A percentile compares a stretch with the other conserved stretches of the same genome.
phyloP scores from a whole-genome alignment of 2,888 invertebrate species.

The Drosophila paranaensis region DNA sequence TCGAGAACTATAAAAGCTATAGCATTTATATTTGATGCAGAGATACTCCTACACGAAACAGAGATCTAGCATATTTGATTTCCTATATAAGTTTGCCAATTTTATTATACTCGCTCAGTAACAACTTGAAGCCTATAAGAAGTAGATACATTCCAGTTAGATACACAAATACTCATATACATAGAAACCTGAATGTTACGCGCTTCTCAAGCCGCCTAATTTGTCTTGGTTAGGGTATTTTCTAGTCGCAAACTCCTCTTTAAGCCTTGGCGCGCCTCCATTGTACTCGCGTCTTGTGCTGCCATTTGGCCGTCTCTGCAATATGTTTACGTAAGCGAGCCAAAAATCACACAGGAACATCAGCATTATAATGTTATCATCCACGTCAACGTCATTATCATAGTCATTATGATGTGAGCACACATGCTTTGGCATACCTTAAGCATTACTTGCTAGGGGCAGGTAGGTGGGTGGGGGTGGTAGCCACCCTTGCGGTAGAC shows the following conservation, averaged over 20 bases:
- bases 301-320: constrained; percentile 37
- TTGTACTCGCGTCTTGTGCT: constrained; percentile 18
- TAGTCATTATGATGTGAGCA: constrained; percentile 14
- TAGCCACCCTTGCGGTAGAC: not conserved
- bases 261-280: not conserved
- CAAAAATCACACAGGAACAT: constrained; percentile 36
- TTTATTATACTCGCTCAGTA: too few species aligned
- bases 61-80: too few species aligned
- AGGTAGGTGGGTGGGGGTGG: too few species aligned
- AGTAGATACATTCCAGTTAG: too few species aligned
- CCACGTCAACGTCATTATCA: constrained; percentile 16
- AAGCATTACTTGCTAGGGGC: not conserved
- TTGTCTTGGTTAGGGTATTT: not conserved
- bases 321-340: constrained; percentile 17
- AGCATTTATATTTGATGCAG: too few species aligned
- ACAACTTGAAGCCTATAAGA: too few species aligned
- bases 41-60: too few species aligned
- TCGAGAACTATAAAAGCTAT: too few species aligned
- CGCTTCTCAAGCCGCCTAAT: too few species aligned
- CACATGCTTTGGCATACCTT: not conserved
- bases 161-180: too few species aligned
- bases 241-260: not conserved
- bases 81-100: too few species aligned
- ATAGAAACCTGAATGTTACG: too few species aligned
- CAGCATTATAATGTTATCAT: constrained; percentile 51